phyloP scores from a whole-genome alignment of 1,140 invertebrate genomes.

The Cheumatopsyche charites region DNA sequence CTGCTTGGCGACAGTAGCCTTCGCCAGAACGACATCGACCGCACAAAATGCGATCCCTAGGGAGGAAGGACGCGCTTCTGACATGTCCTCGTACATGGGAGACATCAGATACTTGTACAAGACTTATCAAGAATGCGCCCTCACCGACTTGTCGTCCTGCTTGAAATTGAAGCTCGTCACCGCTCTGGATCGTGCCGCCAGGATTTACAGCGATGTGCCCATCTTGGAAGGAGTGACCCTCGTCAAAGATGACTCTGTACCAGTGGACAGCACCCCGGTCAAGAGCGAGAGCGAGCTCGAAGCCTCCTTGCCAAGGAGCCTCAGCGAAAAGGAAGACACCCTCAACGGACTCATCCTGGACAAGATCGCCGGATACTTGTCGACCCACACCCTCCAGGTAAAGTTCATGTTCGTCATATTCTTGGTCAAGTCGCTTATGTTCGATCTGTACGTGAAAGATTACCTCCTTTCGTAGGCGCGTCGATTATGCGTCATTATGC shows the following conservation, averaged over 20 bases:
- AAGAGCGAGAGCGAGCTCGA: conserved; percentile 64
- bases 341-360: conserved; percentile 77
- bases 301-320: conserved; percentile 70
- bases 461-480: neutral
- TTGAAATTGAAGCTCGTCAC: conserved; percentile 77
- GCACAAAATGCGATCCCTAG: conserved; percentile 54
- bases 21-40: conserved; percentile 55
- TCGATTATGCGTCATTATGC: no score
- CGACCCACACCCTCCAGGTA: conserved; percentile 78
- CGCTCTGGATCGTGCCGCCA: conserved; percentile 71
- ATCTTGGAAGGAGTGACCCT: conserved; percentile 75
- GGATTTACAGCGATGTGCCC: conserved; percentile 66
- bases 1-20: conserved; percentile 55
- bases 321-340: conserved; percentile 73
- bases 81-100: conserved; percentile 52
- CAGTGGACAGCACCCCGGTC: conserved; percentile 52
- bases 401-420: conserved; percentile 39
- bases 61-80: conserved; percentile 56
- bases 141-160: conserved; percentile 71
- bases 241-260: conserved; percentile 64
- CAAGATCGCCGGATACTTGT: conserved; percentile 74
- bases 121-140: conserved; percentile 76
- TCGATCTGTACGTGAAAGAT: conserved; percentile 16
- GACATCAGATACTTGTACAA: conserved; percentile 59
- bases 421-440: neutral